These are phyloP conservation scores for Oncopodura yosiiana DNA, from an alignment of 1,140 invertebrate species.

Conservation along the genomic window DNA sequence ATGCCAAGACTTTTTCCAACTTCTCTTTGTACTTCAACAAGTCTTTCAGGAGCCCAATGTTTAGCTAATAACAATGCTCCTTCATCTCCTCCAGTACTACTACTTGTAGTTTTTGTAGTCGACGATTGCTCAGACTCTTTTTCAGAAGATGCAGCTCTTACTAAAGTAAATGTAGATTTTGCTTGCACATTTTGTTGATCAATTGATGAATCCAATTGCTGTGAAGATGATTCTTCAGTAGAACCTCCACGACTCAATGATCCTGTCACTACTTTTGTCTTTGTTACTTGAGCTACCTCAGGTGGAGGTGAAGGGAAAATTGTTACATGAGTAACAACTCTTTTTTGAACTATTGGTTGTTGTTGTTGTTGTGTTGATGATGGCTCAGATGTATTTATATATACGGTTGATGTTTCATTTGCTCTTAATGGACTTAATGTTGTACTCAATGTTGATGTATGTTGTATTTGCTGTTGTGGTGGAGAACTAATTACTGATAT, in stretches of 20 bases:
- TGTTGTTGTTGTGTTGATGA: background rate
- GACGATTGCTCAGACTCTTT: too few species aligned
- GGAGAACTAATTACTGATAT: too few species aligned
- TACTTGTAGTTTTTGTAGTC: constrained; percentile 11
- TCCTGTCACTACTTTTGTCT: constrained; percentile 3
- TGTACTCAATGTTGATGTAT: constrained; percentile 11
- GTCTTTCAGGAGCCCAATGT: constrained; percentile 76
- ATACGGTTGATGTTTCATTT: background rate
- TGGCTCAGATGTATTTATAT: background rate
- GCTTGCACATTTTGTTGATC: too few species aligned
- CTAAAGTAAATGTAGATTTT: too few species aligned
- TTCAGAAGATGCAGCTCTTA: too few species aligned
- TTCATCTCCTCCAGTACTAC: constrained; percentile 14
- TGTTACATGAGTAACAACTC: constrained; percentile 35
- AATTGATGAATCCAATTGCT: background rate
- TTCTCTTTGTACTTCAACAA: constrained; percentile 57
- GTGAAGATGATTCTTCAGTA: background rate
- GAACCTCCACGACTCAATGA: background rate
- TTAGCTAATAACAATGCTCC: constrained; percentile 50
- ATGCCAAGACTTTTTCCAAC: constrained; percentile 74
- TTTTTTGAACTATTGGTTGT: constrained; percentile 28
- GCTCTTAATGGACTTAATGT: background rate
- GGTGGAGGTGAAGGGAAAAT: constrained; percentile 34
- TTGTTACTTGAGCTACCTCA: constrained; percentile 23
- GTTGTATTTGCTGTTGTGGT: constrained; percentile 21